Base-by-base conservation (phyloP, 2,113 vertebrate genomes). In the Ivindomyrus marchei region DNA sequence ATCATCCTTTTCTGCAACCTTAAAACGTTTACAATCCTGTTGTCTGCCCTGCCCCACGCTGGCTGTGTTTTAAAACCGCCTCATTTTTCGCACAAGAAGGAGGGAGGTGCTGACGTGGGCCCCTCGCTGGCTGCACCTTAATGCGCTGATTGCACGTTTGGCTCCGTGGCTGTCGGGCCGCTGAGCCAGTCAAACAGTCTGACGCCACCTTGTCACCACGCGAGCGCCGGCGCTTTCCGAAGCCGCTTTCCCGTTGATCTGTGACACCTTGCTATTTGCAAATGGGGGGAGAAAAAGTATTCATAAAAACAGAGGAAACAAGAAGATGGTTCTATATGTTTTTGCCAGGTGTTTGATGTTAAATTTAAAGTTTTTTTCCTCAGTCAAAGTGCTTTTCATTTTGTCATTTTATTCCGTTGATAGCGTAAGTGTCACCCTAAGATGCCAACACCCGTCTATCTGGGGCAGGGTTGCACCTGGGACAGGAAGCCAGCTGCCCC, bases 111-210 rank as follows among this genome's bases (percentile, higher is more conserved):
- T 6, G 74, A 39, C 0, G 13, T 0, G 0, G 11, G 8, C 83
- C 90, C 91, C 94, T 94, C 95, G 95, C 94, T 95, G 94, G 92
- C 95, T 95, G 96, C 95, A 96, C 96, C 97, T 97, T 99, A 98
- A 98, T 98, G 96, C 96, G 96, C 97, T 99, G 98, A 99, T 99
- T 98, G 97, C 96, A 98, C 95, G 97, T 97, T 99, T 97, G 96
- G 94, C 93, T 93, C 96, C 92, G 96, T 95, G 96, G 97, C 97
- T 99, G 98, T 98, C 97, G 97, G 97, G 95, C 95, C 96, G 97
- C 95, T 95, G 96, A 97, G 97, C 98, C 97, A 97, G 96, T 94
- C 96, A 96, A 96, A 97, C 95, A 94, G 95, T 96, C 93, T 98
- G 98, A 99, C 98, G 97, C 97, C 97, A 98, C 97, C 97, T 97